phyloP scores from a whole-genome alignment of 30 jellyfish, hydroid and myxozoan genomes.

The Cassiopea xamachana region DNA sequence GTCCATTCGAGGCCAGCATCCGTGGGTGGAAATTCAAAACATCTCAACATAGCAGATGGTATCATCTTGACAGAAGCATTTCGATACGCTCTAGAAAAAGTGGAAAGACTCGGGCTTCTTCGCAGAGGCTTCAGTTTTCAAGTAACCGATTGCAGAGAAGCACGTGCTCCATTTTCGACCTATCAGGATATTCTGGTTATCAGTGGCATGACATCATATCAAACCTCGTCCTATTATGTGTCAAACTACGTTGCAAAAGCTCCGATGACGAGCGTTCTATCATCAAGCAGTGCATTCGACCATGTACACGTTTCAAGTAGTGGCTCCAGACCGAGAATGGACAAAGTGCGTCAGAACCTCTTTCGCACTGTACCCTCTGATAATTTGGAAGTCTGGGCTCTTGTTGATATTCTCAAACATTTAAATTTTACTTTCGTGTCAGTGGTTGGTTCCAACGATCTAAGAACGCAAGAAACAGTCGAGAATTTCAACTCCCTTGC shows the following conservation, averaged over 20 bases:
- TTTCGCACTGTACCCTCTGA: constrained; percentile 85
- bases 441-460: constrained; percentile 33
- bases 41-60: constrained; percentile 18
- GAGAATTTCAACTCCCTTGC: constrained; percentile 28
- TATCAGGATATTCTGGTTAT: constrained; percentile 16
- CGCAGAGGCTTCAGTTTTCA: neutral
- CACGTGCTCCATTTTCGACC: constrained; percentile 29
- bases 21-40: neutral
- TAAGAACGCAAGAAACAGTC: constrained; percentile 32
- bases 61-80: constrained; percentile 23
- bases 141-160: constrained; percentile 30
- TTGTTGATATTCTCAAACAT: constrained; percentile 40
- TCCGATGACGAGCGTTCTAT: constrained; percentile 12
- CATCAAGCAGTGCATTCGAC: constrained; percentile 16
- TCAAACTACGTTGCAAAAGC: constrained; percentile 16
- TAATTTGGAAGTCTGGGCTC: constrained; percentile 38
- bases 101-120: neutral
- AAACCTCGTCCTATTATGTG: constrained; percentile 14
- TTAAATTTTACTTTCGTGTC: constrained; percentile 72
- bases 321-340: neutral
- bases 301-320: neutral
- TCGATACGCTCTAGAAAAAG: constrained; percentile 4
- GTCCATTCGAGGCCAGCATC: constrained; percentile 3
- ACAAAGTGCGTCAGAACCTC: constrained; percentile 22
- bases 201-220: constrained; percentile 35